Base-by-base conservation (phyloP, 1,140 invertebrate species). In the Cherax quadricarinatus region DNA sequence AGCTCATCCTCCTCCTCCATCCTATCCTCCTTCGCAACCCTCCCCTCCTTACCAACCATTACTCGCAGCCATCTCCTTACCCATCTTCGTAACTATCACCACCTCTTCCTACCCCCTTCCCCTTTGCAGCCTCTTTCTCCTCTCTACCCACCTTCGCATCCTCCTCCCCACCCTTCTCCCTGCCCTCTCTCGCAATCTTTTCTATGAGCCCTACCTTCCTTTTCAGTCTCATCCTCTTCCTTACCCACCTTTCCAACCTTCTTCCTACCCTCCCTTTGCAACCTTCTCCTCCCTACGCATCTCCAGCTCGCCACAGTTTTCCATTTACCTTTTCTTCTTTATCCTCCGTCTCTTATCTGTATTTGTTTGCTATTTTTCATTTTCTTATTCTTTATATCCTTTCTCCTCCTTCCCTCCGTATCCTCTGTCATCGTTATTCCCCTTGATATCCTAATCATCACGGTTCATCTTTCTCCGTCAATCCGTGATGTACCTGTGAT, bases 341-440 rank as follows among this genome's bases (percentile, higher is more conserved):
- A 18, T 51, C 41, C 1, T 2, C 49, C 18, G 18, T 21, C 49
- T 51, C 49, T n/a, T 24, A 9, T 49, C 49, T 49, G 10, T 41
- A 18, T 82, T 51, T 41, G 18, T 82, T 48, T 70, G 12, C 57
- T 73, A 10, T 24, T 1, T 86, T 24, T 70, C 84, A 41, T 60
- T 86, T 60, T 86, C 84, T 86, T 60, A 30, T 60, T 73, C 84
- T 70, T n/a, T 70, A 3, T 86, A 24, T 70, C 84, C 48, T 41
- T 2, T 60, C 70, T 60, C 48, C 84, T 41, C 84, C 70, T 60
- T 70, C 84, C 48, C 84, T 86, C 57, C 16, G 6, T 86, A 21
- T 66, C 84, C 21, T 60, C 57, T 60, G 3, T 60, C 9, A 3
- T 60, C 57, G 16, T 60, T 9, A 41, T 41, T 41, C 30, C 30